A percentile compares a stretch with the other conserved stretches of the same genome.
Conservation (phyloP, 2,113 vertebrate species). For the Cyanoramphus novaezelandiae region DNA sequence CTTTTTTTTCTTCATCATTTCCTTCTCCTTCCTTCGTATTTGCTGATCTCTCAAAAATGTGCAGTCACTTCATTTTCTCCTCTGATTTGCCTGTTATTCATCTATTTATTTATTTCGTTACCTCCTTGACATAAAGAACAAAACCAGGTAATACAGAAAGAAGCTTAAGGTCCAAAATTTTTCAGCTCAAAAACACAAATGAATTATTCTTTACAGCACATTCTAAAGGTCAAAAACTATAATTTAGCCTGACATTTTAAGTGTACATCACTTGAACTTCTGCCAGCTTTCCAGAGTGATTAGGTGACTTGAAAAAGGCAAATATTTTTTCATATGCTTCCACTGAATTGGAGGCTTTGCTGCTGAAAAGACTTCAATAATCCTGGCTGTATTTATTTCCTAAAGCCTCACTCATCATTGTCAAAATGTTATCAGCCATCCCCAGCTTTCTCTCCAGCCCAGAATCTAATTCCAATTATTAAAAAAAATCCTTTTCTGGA, state of each 20-base stretch:
- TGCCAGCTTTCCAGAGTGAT: constrained; percentile 69
- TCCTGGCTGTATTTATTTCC: constrained; percentile 65
- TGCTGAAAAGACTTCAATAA: constrained; percentile 58
- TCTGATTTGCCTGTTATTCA: background rate
- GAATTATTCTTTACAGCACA: background rate
- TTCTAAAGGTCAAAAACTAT: constrained; percentile 19
- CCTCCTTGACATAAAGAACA: background rate
- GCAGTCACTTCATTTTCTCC: background rate
- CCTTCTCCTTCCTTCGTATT: background rate
- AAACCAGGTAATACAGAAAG: background rate
- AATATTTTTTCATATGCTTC: constrained; percentile 60
- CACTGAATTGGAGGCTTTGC: constrained; percentile 27
- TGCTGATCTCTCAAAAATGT: background rate
- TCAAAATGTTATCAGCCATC: constrained; percentile 57
- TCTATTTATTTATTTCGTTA: background rate
- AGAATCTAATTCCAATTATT: constrained; percentile 53
- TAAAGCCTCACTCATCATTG: constrained; percentile 66
- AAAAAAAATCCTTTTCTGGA: constrained; percentile 2
- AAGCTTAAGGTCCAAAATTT: background rate
- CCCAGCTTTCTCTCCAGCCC: constrained; percentile 26
- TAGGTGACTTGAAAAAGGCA: constrained; percentile 63
- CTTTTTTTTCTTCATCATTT: background rate
- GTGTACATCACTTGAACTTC: constrained; percentile 58
- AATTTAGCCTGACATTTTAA: constrained; percentile 40
- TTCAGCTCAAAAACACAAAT: background rate